Evolutionary conservation across 2,797 vertebrate genomes (phyloP), one percentile per base, ranked within the genome.

Genomic region (Phalloptychus januarius): DNA sequence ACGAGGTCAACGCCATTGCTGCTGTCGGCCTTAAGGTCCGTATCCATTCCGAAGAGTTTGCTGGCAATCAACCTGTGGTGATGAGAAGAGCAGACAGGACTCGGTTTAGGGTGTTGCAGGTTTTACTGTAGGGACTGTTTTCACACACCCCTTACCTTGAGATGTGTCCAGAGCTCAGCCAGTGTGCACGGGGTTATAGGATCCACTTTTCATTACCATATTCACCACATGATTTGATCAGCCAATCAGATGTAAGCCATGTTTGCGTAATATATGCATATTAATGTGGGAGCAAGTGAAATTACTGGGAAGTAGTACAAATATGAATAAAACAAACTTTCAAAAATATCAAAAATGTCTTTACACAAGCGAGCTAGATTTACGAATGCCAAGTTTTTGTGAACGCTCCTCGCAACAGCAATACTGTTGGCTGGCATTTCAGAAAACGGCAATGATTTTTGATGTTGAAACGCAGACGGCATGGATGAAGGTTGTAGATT

Each of bases 201-300:
- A 40, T 11, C 23, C 0, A 5, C 11, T n/a, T 44, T 45, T 46
- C 44, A 70, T 77, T 45, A 36, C 20, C 46, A 74, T 69, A 72
- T 36, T 67, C 0, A 36, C 50, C 23, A 52, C 31, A 46, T 15
- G 2, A 1, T 45, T 28, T 77, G 13, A 4, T 71, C 10, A 73
- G 11, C 75, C 78, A 85, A 83, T 78, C 67, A 82, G 28, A 75
- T 33, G 2, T 33, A 16, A 7, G 1, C 3, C 4, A 69, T 44
- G 3, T 54, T 77, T 65, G 5, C 13, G 71, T 77, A 5, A 33
- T 20, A 10, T 25, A 56, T 12, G 12, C 6, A 42, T 31, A 4
- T 58, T 5, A 25, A 13, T 50, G 11, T 72, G 31, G 33, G 31
- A 50, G 13, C 16, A 36, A 2, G 25, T 5, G 1, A 0, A 0